These are phyloP conservation scores for Petaurus breviceps DNA, from an alignment of 2,113 vertebrate species.

Conservation along the genomic window DNA sequence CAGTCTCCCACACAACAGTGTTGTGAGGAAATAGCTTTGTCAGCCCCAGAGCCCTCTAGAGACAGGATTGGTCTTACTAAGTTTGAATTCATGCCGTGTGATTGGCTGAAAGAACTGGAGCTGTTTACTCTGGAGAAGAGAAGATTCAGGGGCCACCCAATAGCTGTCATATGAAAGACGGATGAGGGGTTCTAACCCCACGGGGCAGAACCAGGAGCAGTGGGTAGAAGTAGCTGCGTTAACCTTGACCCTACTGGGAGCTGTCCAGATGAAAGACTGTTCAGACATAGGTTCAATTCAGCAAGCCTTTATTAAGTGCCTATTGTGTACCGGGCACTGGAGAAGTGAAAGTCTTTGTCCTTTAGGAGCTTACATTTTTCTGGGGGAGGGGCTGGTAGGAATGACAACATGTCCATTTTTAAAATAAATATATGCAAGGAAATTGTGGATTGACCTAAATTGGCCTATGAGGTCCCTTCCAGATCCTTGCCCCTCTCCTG, in stretches of 20 bases:
- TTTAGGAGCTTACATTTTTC: not conserved
- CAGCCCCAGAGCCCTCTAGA: not conserved
- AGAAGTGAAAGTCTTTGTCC: not conserved
- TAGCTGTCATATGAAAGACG: not conserved
- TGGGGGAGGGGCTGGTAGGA: not conserved
- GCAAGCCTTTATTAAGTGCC: not conserved
- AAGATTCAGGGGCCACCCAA: not conserved
- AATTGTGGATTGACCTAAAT: not conserved
- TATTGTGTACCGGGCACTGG: not conserved
- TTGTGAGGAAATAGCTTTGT: not conserved
- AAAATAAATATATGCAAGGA: not conserved
- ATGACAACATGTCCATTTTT: not conserved
- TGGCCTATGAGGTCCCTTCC: not conserved
- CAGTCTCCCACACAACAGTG: not conserved
- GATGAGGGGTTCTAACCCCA: not conserved
- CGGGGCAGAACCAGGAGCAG: not conserved
- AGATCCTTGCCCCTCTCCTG: not conserved
- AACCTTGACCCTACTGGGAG: not conserved
- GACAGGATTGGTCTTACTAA: not conserved
- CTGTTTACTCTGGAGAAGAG: not conserved
- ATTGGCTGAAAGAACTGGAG: not conserved
- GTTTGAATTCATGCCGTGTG: not conserved
- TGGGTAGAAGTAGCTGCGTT: not conserved
- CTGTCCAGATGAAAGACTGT: not conserved
- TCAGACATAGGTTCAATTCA: not conserved